Percentiles rank a stretch among this genome's conserved stretches.
Evolutionary conservation across 2,113 vertebrate genomes (phyloP).

Genomic region (Castor canadensis): DNA sequence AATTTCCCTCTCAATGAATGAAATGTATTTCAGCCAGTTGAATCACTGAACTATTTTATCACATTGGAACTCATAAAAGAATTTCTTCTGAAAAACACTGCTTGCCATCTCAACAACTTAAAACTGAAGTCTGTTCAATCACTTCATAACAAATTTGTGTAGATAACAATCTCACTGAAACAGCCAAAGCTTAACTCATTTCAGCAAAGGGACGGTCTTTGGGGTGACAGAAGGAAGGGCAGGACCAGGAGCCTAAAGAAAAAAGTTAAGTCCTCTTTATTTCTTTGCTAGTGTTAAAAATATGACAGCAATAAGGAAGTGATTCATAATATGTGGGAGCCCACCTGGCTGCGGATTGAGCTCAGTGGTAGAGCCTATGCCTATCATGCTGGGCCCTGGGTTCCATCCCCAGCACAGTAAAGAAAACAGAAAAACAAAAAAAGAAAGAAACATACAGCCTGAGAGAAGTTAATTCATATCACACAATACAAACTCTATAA

Average conservation of each 20-base stretch:
- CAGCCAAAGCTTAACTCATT: too few relatives aligned
- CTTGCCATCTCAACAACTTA: conserved; percentile 61
- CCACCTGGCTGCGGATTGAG: not conserved
- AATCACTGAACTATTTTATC: conserved; percentile 65
- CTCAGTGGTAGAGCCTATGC: too few relatives aligned
- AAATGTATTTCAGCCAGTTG: conserved; percentile 37
- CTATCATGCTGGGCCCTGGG: too few relatives aligned
- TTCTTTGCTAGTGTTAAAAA: conserved; percentile 22
- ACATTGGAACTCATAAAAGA: conserved; percentile 51
- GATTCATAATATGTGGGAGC: not conserved
- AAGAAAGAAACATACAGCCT: conserved; percentile 24
- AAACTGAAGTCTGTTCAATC: conserved; percentile 32
- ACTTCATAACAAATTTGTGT: conserved; percentile 39
- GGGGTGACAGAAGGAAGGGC: too few relatives aligned
- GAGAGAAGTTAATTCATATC: conserved; percentile 7
- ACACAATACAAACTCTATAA: not conserved
- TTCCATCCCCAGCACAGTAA: too few relatives aligned
- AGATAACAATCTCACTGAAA: conserved; percentile 50
- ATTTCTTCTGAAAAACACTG: conserved; percentile 60
- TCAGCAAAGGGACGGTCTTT: too few relatives aligned
- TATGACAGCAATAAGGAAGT: conserved; percentile 11
- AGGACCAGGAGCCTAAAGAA: not conserved
- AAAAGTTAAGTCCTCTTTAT: not conserved
- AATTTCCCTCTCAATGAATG: conserved; percentile 40
- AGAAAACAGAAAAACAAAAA: too few relatives aligned